Evolutionary conservation across 2,888 invertebrate species (phyloP).

Genomic region (Smittia sp.): DNA sequence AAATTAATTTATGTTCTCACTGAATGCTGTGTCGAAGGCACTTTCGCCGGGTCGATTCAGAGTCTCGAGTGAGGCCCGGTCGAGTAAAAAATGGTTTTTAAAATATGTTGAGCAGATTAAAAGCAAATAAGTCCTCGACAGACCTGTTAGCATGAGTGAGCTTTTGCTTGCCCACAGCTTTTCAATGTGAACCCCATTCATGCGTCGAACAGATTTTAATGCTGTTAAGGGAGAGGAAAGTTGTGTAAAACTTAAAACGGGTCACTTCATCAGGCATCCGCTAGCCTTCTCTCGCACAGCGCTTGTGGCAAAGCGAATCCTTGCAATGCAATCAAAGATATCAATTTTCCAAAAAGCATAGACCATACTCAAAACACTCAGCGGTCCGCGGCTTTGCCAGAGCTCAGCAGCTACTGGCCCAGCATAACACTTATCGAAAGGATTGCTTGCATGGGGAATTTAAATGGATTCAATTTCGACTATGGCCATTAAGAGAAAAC

Average conservation of each 20-base stretch:
- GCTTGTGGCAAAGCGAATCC: no score
- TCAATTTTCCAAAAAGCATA: neutral
- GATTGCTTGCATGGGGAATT: neutral
- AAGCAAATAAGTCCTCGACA: neutral
- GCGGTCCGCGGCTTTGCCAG: no score
- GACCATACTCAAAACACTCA: no score
- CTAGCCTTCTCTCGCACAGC: no score
- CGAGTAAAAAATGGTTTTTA: neutral
- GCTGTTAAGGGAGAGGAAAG: neutral
- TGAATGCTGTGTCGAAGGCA: neutral
- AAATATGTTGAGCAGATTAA: conserved; percentile 28
- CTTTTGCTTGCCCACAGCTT: conserved; percentile 7
- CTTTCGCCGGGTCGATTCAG: neutral
- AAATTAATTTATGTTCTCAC: conserved; percentile 31
- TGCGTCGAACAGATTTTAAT: conserved; percentile 28
- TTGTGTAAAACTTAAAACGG: neutral
- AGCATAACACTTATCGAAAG: neutral
- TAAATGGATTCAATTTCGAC: conserved; percentile 25
- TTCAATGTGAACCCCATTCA: neutral
- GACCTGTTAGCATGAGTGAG: conserved; percentile 18
- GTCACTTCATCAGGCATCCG: neutral
- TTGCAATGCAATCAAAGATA: neutral
- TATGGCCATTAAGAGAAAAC: conserved; percentile 20
- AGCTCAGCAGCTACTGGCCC: neutral
- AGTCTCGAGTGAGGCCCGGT: neutral